These are phyloP conservation scores for Tolypeutes matacus DNA, from an alignment of 2,797 vertebrate species.

Conservation along the genomic window DNA sequence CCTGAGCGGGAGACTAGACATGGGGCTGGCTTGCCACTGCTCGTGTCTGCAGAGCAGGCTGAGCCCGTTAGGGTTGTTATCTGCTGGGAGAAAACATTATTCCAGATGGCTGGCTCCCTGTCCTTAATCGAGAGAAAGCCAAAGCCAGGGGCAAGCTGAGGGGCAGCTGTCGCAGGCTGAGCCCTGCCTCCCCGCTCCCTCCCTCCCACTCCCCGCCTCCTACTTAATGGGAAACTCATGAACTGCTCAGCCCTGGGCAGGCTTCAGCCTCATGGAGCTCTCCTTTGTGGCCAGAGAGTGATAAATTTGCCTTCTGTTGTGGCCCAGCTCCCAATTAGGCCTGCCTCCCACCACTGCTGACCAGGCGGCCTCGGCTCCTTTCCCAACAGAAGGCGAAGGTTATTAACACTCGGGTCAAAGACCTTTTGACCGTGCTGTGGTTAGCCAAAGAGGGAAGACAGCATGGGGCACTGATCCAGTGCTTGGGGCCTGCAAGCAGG, in stretches of 20 bases:
- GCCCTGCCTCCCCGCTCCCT: too few species aligned
- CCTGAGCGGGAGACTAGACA: neutral
- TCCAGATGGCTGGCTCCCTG: neutral
- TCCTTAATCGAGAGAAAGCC: neutral
- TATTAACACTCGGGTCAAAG: neutral
- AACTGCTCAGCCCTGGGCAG: neutral
- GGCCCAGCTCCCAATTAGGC: neutral
- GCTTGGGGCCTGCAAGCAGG: neutral
- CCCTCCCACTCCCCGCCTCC: neutral
- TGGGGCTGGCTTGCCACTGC: rapidly evolving
- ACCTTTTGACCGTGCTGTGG: neutral
- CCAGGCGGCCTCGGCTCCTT: neutral
- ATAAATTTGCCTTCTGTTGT: neutral
- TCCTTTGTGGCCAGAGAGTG: neutral
- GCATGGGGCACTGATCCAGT: neutral
- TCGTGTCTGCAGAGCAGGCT: rapidly evolving
- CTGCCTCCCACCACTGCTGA: neutral
- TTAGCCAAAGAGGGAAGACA: neutral
- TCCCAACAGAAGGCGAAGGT: neutral
- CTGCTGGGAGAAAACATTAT: neutral
- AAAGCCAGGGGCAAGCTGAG: neutral
- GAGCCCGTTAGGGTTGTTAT: rapidly evolving
- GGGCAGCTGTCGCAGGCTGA: neutral
- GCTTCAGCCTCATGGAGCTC: neutral
- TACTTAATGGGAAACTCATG: neutral